Percentiles rank a stretch among this genome's conserved stretches.
Conservation (phyloP, 2,113 vertebrate species). For the Lagopus muta region DNA sequence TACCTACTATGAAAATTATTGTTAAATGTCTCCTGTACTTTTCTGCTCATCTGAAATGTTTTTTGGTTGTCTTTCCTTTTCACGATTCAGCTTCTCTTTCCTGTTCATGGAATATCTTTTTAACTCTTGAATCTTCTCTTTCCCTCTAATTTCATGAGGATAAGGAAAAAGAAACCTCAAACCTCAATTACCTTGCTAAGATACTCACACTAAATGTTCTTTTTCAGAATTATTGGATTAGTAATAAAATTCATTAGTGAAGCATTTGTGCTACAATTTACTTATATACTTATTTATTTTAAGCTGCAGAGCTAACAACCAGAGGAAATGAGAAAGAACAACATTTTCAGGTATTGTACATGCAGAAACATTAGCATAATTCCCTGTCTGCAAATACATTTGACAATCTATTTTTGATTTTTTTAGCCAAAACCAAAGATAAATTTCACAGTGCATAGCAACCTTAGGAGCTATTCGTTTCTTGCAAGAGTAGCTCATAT, state of each 20-base stretch:
- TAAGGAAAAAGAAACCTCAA: conserved; percentile 31
- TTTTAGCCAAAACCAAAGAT: not conserved
- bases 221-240: conserved; percentile 38
- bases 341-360: not conserved
- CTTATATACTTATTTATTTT: not conserved
- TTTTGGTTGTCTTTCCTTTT: not conserved
- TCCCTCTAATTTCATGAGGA: conserved; percentile 35
- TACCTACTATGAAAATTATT: not conserved
- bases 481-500: not conserved
- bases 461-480: not conserved
- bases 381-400: not conserved
- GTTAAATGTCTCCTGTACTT: not conserved
- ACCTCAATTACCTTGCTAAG: conserved; percentile 32
- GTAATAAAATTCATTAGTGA: conserved; percentile 31
- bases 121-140: not conserved
- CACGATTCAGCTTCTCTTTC: not conserved
- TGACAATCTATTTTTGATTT: not conserved
- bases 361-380: not conserved
- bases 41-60: not conserved
- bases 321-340: not conserved
- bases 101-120: not conserved
- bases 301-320: not conserved
- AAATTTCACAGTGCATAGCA: not conserved
- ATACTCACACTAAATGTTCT: conserved; percentile 27
- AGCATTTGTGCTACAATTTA: not conserved